These are phyloP conservation scores for Saxidomus purpurata DNA, from an alignment of 1,140 invertebrate species.

Conservation along the genomic window DNA sequence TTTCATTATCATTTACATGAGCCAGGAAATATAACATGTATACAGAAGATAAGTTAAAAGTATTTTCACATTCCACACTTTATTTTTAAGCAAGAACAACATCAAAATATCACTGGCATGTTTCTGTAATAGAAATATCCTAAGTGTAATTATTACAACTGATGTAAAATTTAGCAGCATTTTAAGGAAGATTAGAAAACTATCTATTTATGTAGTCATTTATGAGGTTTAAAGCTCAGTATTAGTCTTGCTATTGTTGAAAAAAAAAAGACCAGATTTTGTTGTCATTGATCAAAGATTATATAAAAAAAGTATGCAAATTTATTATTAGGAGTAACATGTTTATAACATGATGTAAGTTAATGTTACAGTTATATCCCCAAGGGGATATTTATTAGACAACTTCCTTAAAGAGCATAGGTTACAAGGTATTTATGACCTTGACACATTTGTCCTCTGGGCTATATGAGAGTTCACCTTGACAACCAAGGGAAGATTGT, in stretches of 20 bases:
- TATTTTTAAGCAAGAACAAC: not conserved
- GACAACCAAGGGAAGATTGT: not conserved
- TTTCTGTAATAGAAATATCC: not conserved
- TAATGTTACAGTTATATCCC: too few species aligned
- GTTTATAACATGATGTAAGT: too few species aligned
- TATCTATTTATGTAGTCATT: too few species aligned
- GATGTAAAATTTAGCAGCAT: too few species aligned
- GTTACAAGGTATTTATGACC: not conserved
- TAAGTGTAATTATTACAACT: too few species aligned
- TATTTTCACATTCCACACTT: not conserved
- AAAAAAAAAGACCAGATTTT: too few species aligned
- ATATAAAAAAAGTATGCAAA: too few species aligned
- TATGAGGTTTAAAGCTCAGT: too few species aligned
- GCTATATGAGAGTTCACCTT: not conserved
- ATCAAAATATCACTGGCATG: not conserved
- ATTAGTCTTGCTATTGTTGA: too few species aligned
- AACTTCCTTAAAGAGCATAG: not conserved
- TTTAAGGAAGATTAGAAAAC: too few species aligned
- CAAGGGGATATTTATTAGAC: not conserved
- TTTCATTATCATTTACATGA: not conserved
- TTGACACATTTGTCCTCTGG: not conserved
- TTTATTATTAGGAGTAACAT: too few species aligned
- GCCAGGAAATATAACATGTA: not conserved
- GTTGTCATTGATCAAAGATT: too few species aligned
- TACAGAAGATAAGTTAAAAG: not conserved